Evolutionary conservation across 92 coral and sea anemone species (phyloP).

Genomic region (Bergia sp.): DNA sequence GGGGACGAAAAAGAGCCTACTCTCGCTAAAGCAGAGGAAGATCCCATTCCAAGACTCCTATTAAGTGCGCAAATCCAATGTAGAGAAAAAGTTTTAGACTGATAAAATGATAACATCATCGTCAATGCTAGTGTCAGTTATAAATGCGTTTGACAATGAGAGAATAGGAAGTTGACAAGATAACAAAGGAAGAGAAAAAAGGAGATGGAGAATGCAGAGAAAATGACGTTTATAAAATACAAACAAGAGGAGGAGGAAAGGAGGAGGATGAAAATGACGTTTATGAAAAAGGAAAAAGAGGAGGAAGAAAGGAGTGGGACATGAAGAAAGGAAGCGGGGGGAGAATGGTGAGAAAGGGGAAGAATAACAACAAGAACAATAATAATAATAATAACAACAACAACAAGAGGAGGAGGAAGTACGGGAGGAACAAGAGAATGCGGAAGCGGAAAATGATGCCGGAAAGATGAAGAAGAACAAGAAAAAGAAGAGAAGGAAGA

Average conservation of each 20-base stretch:
- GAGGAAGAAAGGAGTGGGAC: too few relatives aligned
- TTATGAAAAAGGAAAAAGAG: too few relatives aligned
- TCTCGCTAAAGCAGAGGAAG: constrained; percentile 18
- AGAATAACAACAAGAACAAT: too few relatives aligned
- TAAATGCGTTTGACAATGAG: not conserved
- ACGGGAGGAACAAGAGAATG: too few relatives aligned
- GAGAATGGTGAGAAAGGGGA: too few relatives aligned
- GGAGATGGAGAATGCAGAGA: not conserved
- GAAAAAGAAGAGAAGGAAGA: too few relatives aligned
- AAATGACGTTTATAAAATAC: too few relatives aligned
- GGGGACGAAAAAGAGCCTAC: constrained; percentile 12
- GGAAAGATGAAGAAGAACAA: too few relatives aligned
- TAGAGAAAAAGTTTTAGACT: not conserved
- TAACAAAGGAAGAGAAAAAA: not conserved
- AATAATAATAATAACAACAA: too few relatives aligned
- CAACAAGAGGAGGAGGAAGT: too few relatives aligned
- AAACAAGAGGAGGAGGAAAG: not conserved
- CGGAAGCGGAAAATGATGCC: too few relatives aligned
- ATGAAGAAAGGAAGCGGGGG: not conserved
- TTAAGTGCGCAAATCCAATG: not conserved
- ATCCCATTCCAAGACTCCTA: constrained; percentile 33
- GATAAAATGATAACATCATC: not conserved
- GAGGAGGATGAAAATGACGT: not conserved
- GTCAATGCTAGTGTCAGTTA: not conserved
- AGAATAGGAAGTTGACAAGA: not conserved